phyloP scores from a whole-genome alignment of 1,140 invertebrate species.

The Macrobrachium rosenbergii region DNA sequence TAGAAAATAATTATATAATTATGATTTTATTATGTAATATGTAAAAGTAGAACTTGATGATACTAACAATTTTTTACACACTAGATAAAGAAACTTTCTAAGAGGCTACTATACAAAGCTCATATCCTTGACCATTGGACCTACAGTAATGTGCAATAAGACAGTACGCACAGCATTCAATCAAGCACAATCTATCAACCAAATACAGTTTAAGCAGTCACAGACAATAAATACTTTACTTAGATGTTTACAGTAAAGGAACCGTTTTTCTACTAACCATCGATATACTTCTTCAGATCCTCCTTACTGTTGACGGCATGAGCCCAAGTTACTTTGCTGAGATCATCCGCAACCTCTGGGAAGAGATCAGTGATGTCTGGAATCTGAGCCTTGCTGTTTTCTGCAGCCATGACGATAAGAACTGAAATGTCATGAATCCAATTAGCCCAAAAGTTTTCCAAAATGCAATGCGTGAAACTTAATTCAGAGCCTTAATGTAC shows the following conservation, averaged over 20 bases:
- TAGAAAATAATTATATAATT: too few relatives aligned
- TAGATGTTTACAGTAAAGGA: neutral
- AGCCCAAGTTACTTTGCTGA: conserved; percentile 84
- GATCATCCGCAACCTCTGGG: conserved; percentile 71
- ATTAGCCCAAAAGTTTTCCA: neutral
- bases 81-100: too few relatives aligned
- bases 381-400: conserved; percentile 16
- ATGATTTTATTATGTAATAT: too few relatives aligned
- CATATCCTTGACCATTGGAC: too few relatives aligned
- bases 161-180: too few relatives aligned
- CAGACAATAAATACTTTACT: neutral
- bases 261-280: conserved; percentile 69
- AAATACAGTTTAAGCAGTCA: neutral
- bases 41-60: too few relatives aligned
- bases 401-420: neutral
- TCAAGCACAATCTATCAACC: too few relatives aligned
- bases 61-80: too few relatives aligned
- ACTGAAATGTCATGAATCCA: neutral
- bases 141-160: too few relatives aligned
- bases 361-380: conserved; percentile 58
- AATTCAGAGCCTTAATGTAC: too few relatives aligned
- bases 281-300: conserved; percentile 76
- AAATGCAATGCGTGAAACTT: too few relatives aligned
- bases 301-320: conserved; percentile 83
- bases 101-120: too few relatives aligned